Conservation (phyloP, 2,797 vertebrate species). For the Chloroceryle amazona region DNA sequence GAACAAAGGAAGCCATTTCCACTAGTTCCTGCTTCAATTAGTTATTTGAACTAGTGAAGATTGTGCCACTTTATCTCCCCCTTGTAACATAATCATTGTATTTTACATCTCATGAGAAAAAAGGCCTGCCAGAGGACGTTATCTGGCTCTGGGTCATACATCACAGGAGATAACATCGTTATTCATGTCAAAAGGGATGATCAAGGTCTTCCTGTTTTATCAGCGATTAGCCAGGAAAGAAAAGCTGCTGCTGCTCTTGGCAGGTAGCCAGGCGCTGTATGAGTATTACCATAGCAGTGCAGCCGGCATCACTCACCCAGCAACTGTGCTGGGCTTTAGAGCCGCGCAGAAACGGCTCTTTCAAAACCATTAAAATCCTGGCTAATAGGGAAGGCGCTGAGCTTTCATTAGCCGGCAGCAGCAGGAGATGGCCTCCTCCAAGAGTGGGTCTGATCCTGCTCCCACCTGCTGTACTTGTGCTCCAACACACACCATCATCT, state of each 20-base stretch:
- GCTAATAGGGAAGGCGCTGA: background rate
- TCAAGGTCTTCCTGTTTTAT: slow-evolving; percentile 83
- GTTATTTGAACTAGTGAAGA: slow-evolving; percentile 79
- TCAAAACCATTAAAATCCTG: background rate
- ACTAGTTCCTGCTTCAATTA: slow-evolving; percentile 80
- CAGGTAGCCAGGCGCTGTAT: slow-evolving; percentile 60
- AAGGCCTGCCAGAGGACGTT: slow-evolving; percentile 78
- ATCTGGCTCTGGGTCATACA: slow-evolving; percentile 79
- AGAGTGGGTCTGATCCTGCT: background rate
- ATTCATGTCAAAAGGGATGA: slow-evolving; percentile 83
- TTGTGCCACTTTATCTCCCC: slow-evolving; percentile 73
- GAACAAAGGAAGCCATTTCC: slow-evolving; percentile 78
- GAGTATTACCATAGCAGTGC: background rate
- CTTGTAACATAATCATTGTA: slow-evolving; percentile 80
- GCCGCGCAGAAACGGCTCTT: background rate
- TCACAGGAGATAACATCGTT: slow-evolving; percentile 81
- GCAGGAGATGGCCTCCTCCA: background rate
- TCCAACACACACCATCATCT: rapidly evolving
- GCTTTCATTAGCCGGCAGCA: background rate
- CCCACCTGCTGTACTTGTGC: rapidly evolving
- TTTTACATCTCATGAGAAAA: slow-evolving; percentile 80
- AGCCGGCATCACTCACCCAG: background rate
- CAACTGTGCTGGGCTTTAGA: background rate
- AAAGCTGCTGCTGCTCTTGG: slow-evolving; percentile 70
- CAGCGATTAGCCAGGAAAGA: slow-evolving; percentile 78